Base-by-base conservation (phyloP, 2,888 invertebrate genomes). In the Platycheirus albimanus region DNA sequence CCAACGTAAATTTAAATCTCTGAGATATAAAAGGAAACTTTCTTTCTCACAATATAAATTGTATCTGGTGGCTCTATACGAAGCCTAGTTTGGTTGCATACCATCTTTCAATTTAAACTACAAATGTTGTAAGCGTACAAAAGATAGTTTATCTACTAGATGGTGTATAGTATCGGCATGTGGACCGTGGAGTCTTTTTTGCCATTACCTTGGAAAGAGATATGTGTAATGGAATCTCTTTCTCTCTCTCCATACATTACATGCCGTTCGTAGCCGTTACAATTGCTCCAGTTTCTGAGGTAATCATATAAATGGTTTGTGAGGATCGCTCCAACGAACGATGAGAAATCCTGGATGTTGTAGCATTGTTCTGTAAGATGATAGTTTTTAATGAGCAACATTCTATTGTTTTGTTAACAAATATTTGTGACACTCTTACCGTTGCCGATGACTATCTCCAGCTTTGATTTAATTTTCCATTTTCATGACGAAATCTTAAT, bases 1-100 rank as follows among this genome's bases (percentile, higher is more conserved):
- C 81, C 76, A n/a, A 77, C 74, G 79, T 74, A 41, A 79, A 79
- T 79, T 79, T 67, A 61, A 79, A 72, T 72, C 72, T 54, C 41
- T 33, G 71, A 56, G 64, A 70, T 64, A 71, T 52, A 54, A 51
- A 51, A 61, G 70, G 66, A 72, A 83, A 83, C 81, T 83, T 83
- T 83, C 81, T 83, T 81, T 83, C 81, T 67, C 77, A 76, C 75
- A 56, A 33, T 38, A 30, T 28, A 45, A 61, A 45, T 30, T 20
- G 4, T 36, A 54, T 54, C 20, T 52, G 17, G 13, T 3, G 15
- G 11, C 5, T 38, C 13, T 3, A n/a, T n/a, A n/a, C n/a, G n/a
- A n/a, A 56, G 33, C 30, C 20, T 49, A 15, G 49, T 51, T 64
- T 51, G 24, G 30, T 43, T 2, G 8, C 8, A 24, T 11, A 17